Base-by-base conservation (phyloP, 2,797 vertebrate species). In the Petrocephalus sullivani region DNA sequence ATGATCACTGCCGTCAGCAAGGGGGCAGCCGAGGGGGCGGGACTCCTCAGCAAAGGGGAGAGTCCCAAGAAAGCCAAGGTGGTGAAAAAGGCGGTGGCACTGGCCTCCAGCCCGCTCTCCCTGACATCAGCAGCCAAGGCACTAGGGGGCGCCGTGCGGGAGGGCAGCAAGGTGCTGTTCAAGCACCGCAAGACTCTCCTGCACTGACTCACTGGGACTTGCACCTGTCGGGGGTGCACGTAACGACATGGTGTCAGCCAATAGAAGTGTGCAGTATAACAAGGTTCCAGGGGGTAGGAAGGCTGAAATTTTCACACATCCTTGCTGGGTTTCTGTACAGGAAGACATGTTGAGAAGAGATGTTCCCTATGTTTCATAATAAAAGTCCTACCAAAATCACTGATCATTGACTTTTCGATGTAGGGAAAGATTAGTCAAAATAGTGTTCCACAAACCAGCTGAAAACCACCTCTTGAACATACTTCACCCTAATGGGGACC, bases 71-170 rank as follows among this genome's bases (percentile, higher is more conserved):
- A 95, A 90, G 92, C 56, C 2, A 95, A 95, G 90, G 93, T 94
- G 46, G 91, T 95, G 90, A 92, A 94, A 92, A 94, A 91, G 91
- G 95, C 92, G 0, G 94, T 92, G 0, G 95, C 95, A 88, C 90
- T 96, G 87, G 95, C 93, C 0, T 90, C 92, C 0, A 93, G 93
- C 0, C 95, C 95, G 0, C 91, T 96, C 87, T 94, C 94, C 53
- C 91, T 96, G 91, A 94, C 21, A 1, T 93, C 95, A 0, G 95
- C 95, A 0, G 94, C 91, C 0, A 95, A 94, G 87, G 94, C 57
- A 4, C 93, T 96, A 90, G 94, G 94, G 51, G 96, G 95, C 53
- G 96, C 95, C 0, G 90, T 96, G 90, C 95, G 95, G 85, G 96
- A 96, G 58, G 95, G 96, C 1, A 91, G 91, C 19, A 95, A 95